Base-by-base conservation (phyloP, 37 sponge, comb jelly and placozoan genomes). In the Chondrosia reniformis region DNA sequence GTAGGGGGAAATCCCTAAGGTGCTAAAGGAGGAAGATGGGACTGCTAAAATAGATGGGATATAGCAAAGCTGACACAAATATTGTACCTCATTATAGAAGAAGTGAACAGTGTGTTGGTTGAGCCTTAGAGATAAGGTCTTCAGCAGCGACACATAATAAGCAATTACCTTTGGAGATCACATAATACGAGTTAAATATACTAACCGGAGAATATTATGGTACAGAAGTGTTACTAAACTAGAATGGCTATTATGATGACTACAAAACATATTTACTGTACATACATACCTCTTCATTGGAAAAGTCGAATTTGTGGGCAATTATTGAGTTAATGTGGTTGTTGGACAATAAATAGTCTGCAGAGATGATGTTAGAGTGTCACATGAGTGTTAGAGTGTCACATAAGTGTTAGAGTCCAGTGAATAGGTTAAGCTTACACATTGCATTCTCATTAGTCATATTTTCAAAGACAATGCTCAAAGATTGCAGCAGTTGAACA, bases 131-230 rank as follows among this genome's bases (percentile, higher is more conserved):
- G 97, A 96, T 62, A 99, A 90, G 0, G 99, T 99, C 84, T 99
- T 99, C 49, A 99, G 88, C 71, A 99, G 94, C 39, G 99, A 99
- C 72, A 99, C 93, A 86, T 99, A 99, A 79, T 99, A 99, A 4
- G 99, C 99, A 73, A 99, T 63, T 0, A 93, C 72, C 72, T 69
- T 19, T 7, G 38, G 31, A 36, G 37, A 12, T 21, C 39, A 37
- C 27, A 62, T 62, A 62, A 4, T 73, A 39, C 13, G 22, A 46
- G 10, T 31, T 7, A 21, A 33, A 24, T 6, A 39, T n/a, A n/a
- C n/a, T n/a, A n/a, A n/a, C n/a, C n/a, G n/a, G n/a, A n/a, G n/a
- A n/a, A n/a, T n/a, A n/a, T n/a, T n/a, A n/a, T n/a, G n/a, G n/a
- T n/a, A n/a, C n/a, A n/a, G n/a, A n/a, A n/a, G n/a, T n/a, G n/a